Evolutionary conservation across 2,888 invertebrate genomes (phyloP), one percentile per base, ranked within the genome.

Genomic region (Mesoligia furuncula): DNA sequence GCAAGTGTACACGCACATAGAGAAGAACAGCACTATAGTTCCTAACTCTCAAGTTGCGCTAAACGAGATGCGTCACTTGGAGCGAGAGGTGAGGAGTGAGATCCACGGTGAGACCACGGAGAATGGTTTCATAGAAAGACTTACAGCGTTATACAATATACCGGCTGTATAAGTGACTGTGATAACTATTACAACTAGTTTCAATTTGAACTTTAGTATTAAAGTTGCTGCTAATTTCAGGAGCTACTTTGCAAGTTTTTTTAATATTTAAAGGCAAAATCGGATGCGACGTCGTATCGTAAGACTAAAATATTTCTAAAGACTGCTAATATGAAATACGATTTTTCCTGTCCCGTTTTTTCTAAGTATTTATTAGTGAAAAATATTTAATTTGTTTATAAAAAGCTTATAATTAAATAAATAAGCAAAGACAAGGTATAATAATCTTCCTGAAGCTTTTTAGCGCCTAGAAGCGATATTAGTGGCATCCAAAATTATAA

Each of bases 81-180:
- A 95, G 0, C 81, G 94, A 1, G 94, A 95, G 0, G 89, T 90
- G 0, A 87, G 93, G 42, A 86, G 76, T 4, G 94, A 93, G 4
- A 78, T 94, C 1, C 90, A 92, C 0, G 92, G 93, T 0, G 96
- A 95, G 27, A 85, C 85, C 5, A 93, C 92, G 0, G 96, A 96
- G 71, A 94, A 91, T 42, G 94, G 90, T 0, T 95, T 96, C 80
- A 87, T 96, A 1, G 96, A 96, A 68, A 88, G 93, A 67, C 84
- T 96, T 51, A 95, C 95, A 0, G 95, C 95, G 0, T 87, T 96
- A 39, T 96, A 96, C 74, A 95, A 95, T 85, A 94, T 96, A 89
- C 91, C 95, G 11, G 92, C 95, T 15, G 93, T 94, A 83, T 93
- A 90, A 93, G 83, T 5, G 36, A 48, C 85, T 89, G 87, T 87